These are phyloP conservation scores for Arctopsyche grandis DNA, from an alignment of 1,140 invertebrate species.

Conservation along the genomic window DNA sequence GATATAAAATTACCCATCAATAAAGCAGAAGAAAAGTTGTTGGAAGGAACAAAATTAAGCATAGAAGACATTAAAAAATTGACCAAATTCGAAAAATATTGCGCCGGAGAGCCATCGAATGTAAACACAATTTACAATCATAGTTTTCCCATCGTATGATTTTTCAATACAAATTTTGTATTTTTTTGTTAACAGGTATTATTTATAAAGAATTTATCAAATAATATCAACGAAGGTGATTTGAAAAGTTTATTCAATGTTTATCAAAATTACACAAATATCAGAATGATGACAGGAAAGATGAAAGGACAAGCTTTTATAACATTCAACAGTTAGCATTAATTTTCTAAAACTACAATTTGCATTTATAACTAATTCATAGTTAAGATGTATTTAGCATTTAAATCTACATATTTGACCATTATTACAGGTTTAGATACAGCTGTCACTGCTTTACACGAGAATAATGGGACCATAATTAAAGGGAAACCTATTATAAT, in stretches of 20 bases:
- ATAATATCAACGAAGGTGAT: constrained; percentile 60
- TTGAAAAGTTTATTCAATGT: constrained; percentile 62
- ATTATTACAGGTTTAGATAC: constrained; percentile 51
- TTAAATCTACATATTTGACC: no score
- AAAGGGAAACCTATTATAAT: constrained; percentile 60
- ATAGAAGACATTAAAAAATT: constrained; percentile 64
- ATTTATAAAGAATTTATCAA: constrained; percentile 68
- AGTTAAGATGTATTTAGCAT: not conserved
- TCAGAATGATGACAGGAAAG: constrained; percentile 63
- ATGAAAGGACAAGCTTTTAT: constrained; percentile 71
- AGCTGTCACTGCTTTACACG: constrained; percentile 56
- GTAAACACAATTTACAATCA: constrained; percentile 48
- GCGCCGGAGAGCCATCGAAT: constrained; percentile 61
- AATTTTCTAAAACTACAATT: constrained; percentile 21
- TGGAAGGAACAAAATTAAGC: constrained; percentile 57
- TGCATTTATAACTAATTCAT: not conserved
- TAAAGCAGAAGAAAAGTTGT: constrained; percentile 47
- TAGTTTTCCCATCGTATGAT: not conserved
- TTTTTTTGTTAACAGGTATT: constrained; percentile 56
- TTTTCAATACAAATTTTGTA: not conserved
- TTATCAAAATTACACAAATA: constrained; percentile 56
- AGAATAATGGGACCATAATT: constrained; percentile 58
- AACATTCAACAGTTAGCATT: constrained; percentile 63
- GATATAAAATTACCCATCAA: constrained; percentile 46
- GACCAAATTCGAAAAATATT: constrained; percentile 66